Percentiles rank a stretch among this genome's conserved stretches.
These are phyloP conservation scores for Zelleria hepariella DNA, from an alignment of 2,888 invertebrate genomes.

Conservation along the genomic window DNA sequence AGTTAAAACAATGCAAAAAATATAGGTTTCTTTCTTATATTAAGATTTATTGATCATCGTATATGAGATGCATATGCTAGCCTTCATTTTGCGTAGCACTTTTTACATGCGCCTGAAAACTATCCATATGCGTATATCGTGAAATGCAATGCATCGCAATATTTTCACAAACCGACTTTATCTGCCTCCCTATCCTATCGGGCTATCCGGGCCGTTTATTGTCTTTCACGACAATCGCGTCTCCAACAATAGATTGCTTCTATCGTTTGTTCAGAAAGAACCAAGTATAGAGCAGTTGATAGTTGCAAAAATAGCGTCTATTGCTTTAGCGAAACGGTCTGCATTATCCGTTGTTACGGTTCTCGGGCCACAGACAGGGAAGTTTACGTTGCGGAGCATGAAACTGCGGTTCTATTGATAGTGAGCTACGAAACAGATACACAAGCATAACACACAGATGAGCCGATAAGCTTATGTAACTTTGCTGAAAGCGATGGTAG, in stretches of 20 bases:
- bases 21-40: too few relatives aligned
- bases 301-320: not conserved
- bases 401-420: slow-evolving; percentile 48
- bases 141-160: too few relatives aligned
- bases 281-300: not conserved
- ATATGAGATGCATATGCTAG: too few relatives aligned
- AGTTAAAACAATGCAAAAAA: too few relatives aligned
- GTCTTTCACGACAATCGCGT: slow-evolving; percentile 6
- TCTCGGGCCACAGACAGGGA: slow-evolving; percentile 4
- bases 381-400: slow-evolving; percentile 21
- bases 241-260: slow-evolving; percentile 4
- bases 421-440: slow-evolving; percentile 1
- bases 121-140: too few relatives aligned
- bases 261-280: not conserved
- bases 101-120: too few relatives aligned
- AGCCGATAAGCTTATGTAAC: not conserved
- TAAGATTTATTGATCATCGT: too few relatives aligned
- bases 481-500: too few relatives aligned
- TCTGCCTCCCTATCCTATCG: too few relatives aligned
- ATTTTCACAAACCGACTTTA: too few relatives aligned
- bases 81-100: too few relatives aligned
- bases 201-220: slow-evolving; percentile 4
- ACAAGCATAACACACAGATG: not conserved
- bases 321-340: not conserved
- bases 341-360: not conserved